phyloP scores from a whole-genome alignment of 2,888 invertebrate species.

The Ernsta delagoae region DNA sequence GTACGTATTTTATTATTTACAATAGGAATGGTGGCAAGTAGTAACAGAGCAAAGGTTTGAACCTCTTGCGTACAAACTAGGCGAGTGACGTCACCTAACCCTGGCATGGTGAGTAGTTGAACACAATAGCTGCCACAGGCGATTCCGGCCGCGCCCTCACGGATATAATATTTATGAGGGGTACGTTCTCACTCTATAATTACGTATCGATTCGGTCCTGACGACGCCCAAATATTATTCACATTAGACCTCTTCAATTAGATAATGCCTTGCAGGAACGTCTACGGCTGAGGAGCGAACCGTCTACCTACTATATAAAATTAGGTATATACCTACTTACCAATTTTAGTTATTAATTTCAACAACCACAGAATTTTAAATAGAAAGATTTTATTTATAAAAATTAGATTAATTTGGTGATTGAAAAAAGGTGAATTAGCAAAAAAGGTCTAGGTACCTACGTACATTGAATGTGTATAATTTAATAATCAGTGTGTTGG shows the following conservation, averaged over 20 bases:
- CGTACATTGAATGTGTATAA: no score
- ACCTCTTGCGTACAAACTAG: constrained; percentile 36
- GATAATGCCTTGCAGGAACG: constrained; percentile 57
- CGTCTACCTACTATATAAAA: constrained; percentile 19
- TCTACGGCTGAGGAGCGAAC: constrained; percentile 41
- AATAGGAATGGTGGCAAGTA: background rate
- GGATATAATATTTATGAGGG: constrained; percentile 82
- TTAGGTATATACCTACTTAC: constrained; percentile 11
- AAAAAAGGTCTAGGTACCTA: no score
- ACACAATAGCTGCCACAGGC: constrained; percentile 74
- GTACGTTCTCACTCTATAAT: constrained; percentile 82
- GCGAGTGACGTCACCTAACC: constrained; percentile 55
- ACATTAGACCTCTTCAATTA: constrained; percentile 71
- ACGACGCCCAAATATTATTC: constrained; percentile 82
- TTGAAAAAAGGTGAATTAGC: no score
- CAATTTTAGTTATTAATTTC: constrained; percentile 8
- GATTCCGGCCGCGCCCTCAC: constrained; percentile 78
- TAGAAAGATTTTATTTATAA: no score
- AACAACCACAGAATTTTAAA: no score
- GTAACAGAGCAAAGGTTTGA: background rate
- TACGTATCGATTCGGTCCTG: constrained; percentile 78
- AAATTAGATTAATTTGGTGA: no score
- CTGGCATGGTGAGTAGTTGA: constrained; percentile 56
- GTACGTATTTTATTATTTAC: no score
- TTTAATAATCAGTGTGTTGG: no score